Conservation (phyloP, 2,113 vertebrate genomes). For the Narcine bancroftii region DNA sequence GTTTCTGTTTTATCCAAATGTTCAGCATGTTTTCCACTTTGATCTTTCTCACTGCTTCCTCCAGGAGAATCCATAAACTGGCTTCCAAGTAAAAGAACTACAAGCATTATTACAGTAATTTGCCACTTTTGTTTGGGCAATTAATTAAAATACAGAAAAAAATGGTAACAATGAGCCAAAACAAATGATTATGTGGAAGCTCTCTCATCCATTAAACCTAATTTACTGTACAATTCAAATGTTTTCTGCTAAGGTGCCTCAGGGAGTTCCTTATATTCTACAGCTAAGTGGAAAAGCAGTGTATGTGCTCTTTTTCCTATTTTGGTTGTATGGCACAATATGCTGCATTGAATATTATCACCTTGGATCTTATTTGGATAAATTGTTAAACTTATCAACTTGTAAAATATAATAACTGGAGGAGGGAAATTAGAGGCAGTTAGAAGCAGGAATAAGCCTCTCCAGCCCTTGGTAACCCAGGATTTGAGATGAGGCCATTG, state of each 20-base stretch:
- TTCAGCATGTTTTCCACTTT: neutral
- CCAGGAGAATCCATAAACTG: neutral
- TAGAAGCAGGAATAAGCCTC: too few species aligned
- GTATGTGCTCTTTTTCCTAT: neutral
- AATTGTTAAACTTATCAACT: neutral
- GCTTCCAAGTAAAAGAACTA: neutral
- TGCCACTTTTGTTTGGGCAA: neutral
- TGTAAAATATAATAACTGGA: neutral
- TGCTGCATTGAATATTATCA: neutral
- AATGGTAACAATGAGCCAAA: neutral
- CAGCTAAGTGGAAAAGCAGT: neutral
- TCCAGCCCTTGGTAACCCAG: neutral
- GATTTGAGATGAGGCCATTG: neutral
- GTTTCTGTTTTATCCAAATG: neutral
- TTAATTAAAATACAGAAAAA: constrained; percentile 1
- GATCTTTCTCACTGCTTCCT: neutral
- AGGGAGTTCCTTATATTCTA: neutral
- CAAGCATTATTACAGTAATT: neutral
- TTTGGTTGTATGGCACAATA: neutral
- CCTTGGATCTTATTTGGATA: neutral
- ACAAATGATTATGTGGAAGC: constrained; percentile 13
- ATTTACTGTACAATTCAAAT: constrained; percentile 6
- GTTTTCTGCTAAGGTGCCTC: neutral
- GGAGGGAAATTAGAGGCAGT: neutral
- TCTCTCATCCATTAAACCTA: constrained; percentile 10